phyloP scores from a whole-genome alignment of 1,140 invertebrate species.

The Battus philenor region DNA sequence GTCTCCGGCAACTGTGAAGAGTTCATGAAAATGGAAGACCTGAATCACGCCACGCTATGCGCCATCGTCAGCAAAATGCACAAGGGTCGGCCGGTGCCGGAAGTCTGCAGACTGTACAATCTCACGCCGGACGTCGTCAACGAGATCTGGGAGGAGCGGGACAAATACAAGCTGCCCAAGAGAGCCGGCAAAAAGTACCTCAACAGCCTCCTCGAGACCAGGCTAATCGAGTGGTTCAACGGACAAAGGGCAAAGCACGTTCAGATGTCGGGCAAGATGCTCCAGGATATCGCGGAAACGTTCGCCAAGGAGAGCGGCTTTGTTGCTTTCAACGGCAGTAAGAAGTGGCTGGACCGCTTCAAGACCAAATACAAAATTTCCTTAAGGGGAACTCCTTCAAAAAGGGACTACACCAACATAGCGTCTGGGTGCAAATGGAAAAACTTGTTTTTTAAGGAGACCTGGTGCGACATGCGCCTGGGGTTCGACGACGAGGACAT shows the following conservation, averaged over 20 bases:
- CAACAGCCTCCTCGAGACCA: conserved; percentile 25
- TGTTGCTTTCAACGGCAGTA: conserved; percentile 29
- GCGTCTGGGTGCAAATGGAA: conserved; percentile 27
- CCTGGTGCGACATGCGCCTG: conserved; percentile 25
- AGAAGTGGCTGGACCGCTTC: conserved; percentile 34
- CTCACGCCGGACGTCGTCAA: conserved; percentile 26
- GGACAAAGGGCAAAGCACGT: conserved; percentile 21
- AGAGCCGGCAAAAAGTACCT: conserved; percentile 25
- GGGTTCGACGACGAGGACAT: conserved; percentile 30
- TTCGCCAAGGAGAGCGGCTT: conserved; percentile 29
- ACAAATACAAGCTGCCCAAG: conserved; percentile 26
- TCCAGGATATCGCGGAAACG: conserved; percentile 25
- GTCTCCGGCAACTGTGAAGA: conserved; percentile 1
- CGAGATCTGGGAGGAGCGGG: conserved; percentile 30
- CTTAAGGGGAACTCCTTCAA: conserved; percentile 20
- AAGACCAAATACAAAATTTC: conserved; percentile 29
- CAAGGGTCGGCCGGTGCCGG: conserved; percentile 23
- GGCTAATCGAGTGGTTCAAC: conserved; percentile 28
- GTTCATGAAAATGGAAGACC: conserved; percentile 21
- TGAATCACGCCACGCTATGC: conserved; percentile 22
- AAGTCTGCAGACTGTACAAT: conserved; percentile 26
- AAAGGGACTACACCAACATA: conserved; percentile 21
- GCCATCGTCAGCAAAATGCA: conserved; percentile 32
- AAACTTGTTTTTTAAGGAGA: conserved; percentile 26
- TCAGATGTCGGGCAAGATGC: conserved; percentile 28